Evolutionary conservation across 2,113 vertebrate species (phyloP), one percentile per base, ranked within the genome.

Genomic region (Jacana jacana): DNA sequence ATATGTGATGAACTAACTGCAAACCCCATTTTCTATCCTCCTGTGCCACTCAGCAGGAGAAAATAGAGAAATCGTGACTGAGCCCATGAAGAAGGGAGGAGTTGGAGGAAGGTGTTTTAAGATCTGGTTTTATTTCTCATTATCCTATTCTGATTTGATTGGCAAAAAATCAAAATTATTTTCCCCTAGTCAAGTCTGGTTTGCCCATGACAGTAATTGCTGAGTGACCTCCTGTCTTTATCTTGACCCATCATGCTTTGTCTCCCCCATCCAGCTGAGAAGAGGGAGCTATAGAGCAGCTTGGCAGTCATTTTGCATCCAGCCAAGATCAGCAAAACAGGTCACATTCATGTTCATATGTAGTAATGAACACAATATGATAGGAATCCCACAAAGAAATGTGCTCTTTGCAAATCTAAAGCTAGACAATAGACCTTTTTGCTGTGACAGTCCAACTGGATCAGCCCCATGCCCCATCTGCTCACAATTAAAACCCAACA

Each of bases 41-140:
- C 4, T 54, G 10, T 9, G 3, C 15, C 9, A 7, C 24, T 42
- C 2, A 11, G 10, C 4, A 2, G 8, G 7, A 39, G 19, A 31
- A 48, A 1, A 0, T 5, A 49, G 5, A 75, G 35, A 71, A 66
- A 27, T 48, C 37, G 7, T 30, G 10, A 84, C 22, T 64, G 27
- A 84, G 13, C 24, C 54, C 10, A 1, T 20, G 15, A 55, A 37
- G 25, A 75, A 75, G 14, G 12, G 28, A 49, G 4, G 3, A 42
- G 7, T 4, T 7, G 5, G 6, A 4, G 4, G 5, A 78, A 69
- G 5, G 1, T 58, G 1, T 52, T 61, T 51, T 33, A 77, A 33
- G 4, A 33, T 81, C 63, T 51, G 12, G 2, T 12, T 72, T 72
- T 28, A 30, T 66, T 61, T 65, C 15, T 40, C 5, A 30, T 48